Conservation (phyloP, 2,113 vertebrate species). For the Anguilla japonica region DNA sequence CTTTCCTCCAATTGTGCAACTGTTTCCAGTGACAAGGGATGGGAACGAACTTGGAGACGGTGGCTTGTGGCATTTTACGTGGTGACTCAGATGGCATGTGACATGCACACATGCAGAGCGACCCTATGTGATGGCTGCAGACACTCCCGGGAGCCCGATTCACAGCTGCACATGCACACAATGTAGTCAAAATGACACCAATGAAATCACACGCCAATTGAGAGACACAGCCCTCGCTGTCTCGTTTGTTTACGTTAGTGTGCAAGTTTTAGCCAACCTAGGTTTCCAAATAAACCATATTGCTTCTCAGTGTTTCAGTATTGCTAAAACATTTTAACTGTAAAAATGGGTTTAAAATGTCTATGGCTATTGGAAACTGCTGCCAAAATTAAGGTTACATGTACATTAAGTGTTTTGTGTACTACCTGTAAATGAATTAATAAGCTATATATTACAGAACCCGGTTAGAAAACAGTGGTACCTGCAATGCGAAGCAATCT, state of each 20-base stretch:
- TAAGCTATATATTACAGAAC: not conserved
- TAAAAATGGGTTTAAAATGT: not conserved
- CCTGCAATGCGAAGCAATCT: not conserved
- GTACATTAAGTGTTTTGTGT: not conserved
- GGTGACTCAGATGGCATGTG: not conserved
- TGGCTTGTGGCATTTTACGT: not conserved
- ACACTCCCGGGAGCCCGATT: not conserved
- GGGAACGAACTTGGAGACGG: not conserved
- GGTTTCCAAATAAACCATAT: not conserved
- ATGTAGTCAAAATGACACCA: slow-evolving; percentile 5
- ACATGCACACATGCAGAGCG: not conserved
- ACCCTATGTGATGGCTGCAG: not conserved
- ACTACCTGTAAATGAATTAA: not conserved
- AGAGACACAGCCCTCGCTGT: not conserved
- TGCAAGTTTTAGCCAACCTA: not conserved
- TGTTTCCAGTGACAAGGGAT: not conserved
- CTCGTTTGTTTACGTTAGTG: not conserved
- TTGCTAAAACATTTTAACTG: not conserved
- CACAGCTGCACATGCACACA: not conserved
- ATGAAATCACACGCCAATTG: slow-evolving; percentile 8
- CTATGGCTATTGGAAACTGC: not conserved
- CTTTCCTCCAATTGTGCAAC: not conserved
- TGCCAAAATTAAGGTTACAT: not conserved
- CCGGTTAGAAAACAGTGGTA: not conserved
- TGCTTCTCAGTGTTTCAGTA: not conserved